Percentiles rank a stretch among this genome's conserved stretches.
Evolutionary conservation across 2,888 invertebrate genomes (phyloP).

Genomic region (Cynaeus angustus): DNA sequence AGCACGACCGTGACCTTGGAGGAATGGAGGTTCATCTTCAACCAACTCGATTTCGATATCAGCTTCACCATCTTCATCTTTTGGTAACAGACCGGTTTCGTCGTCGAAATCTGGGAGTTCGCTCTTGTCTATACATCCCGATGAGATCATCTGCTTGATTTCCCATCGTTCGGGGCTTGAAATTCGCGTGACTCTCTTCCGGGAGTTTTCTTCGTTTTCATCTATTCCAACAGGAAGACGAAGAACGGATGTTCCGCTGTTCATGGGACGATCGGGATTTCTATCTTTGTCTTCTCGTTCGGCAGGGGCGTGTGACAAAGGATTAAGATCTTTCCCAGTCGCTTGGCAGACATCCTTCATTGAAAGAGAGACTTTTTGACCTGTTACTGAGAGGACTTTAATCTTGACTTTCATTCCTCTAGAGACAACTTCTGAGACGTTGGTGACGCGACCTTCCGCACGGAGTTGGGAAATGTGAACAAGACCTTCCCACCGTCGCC

Average conservation of each 20-base stretch:
- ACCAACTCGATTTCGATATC: slow-evolving; percentile 98
- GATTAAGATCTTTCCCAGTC: slow-evolving; percentile 95
- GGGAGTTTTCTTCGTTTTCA: slow-evolving; percentile 86
- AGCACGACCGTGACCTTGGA: slow-evolving; percentile 94
- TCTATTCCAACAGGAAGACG: slow-evolving; percentile 73
- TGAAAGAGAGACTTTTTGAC: slow-evolving; percentile 94
- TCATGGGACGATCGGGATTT: slow-evolving; percentile 93
- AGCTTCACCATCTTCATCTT: slow-evolving; percentile 95
- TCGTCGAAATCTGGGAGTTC: slow-evolving; percentile 98
- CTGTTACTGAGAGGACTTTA: slow-evolving; percentile 94
- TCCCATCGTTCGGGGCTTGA: slow-evolving; percentile 99
- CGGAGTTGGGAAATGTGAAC: slow-evolving; percentile 97
- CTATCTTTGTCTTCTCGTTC: slow-evolving; percentile 83
- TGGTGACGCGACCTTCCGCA: slow-evolving; percentile 93
- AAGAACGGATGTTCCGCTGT: slow-evolving; percentile 73
- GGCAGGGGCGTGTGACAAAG: slow-evolving; percentile 80
- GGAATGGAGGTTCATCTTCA: slow-evolving; percentile 98
- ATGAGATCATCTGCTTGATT: slow-evolving; percentile 96
- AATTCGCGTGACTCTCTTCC: slow-evolving; percentile 91
- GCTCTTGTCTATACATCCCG: slow-evolving; percentile 92
- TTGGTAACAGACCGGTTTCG: slow-evolving; percentile 93
- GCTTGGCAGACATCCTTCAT: slow-evolving; percentile 99
- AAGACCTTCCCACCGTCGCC: slow-evolving; percentile 93
- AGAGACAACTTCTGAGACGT: slow-evolving; percentile 94
- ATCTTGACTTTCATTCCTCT: slow-evolving; percentile 92